phyloP scores from a whole-genome alignment of 2,797 vertebrate species.

The Craterocephalus amniculus region DNA sequence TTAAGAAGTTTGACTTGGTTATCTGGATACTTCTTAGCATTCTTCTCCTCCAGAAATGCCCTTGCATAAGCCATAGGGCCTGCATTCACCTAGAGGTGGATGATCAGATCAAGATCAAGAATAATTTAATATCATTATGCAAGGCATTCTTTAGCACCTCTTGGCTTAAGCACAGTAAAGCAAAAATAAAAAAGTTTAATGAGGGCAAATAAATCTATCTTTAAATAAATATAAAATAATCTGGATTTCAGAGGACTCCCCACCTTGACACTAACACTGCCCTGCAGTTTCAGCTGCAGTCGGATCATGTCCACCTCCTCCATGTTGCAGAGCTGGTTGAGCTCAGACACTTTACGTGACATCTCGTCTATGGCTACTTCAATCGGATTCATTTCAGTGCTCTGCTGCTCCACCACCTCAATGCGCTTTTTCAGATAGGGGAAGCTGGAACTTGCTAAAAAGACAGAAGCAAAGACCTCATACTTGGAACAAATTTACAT shows the following conservation, averaged over 20 bases:
- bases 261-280: slow-evolving; percentile 97
- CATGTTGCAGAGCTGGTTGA: slow-evolving; percentile 94
- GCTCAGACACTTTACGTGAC: slow-evolving; percentile 96
- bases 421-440: slow-evolving; percentile 98
- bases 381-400: slow-evolving; percentile 96
- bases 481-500: not conserved
- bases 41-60: slow-evolving; percentile 96
- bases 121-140: too few relatives aligned
- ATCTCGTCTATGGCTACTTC: slow-evolving; percentile 99
- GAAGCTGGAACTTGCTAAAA: slow-evolving; percentile 91
- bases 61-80: slow-evolving; percentile 98
- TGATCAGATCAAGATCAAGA: too few relatives aligned
- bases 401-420: slow-evolving; percentile 94
- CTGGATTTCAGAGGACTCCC: not conserved
- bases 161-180: too few relatives aligned
- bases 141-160: too few relatives aligned
- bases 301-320: slow-evolving; percentile 99
- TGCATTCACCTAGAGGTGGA: slow-evolving; percentile 89
- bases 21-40: slow-evolving; percentile 98
- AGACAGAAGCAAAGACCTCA: slow-evolving; percentile 4
- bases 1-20: slow-evolving; percentile 98
- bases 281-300: slow-evolving; percentile 96
- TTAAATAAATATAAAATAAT: too few relatives aligned
- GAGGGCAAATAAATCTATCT: too few relatives aligned
- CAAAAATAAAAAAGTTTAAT: too few relatives aligned